Conservation (phyloP, 2,797 vertebrate species). For the Tauraco hartlaubi region DNA sequence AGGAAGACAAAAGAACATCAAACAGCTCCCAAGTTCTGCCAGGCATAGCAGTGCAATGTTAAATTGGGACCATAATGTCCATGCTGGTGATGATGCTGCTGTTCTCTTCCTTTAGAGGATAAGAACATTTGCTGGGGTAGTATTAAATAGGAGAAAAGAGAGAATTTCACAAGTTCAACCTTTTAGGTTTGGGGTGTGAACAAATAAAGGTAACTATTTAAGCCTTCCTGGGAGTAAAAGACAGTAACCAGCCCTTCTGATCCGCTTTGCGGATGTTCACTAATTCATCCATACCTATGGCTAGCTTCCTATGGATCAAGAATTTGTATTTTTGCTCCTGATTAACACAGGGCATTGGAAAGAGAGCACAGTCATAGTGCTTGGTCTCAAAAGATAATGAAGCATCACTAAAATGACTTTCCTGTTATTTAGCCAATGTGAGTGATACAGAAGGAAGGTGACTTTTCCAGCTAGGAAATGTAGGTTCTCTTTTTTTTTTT, state of each 20-base stretch:
- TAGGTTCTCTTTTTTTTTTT: not conserved
- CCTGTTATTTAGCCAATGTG: not conserved
- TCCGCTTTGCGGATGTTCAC: not conserved
- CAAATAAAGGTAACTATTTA: not conserved
- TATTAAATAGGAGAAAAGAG: not conserved
- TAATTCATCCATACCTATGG: not conserved
- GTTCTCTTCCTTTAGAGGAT: not conserved
- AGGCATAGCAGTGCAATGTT: not conserved
- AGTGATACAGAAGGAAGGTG: not conserved
- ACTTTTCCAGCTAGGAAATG: not conserved
- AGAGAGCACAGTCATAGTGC: not conserved
- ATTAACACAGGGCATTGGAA: not conserved
- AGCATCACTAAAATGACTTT: not conserved
- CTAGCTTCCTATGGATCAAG: not conserved
- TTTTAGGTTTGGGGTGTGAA: not conserved
- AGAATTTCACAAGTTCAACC: not conserved
- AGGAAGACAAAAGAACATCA: conserved; percentile 54
- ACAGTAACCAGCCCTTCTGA: not conserved
- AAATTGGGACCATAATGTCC: conserved; percentile 13
- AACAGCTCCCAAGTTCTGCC: conserved; percentile 1
- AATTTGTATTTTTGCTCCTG: not conserved
- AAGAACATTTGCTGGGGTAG: not conserved
- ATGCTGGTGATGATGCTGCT: not conserved
- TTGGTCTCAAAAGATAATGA: not conserved
- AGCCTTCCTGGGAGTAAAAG: not conserved